Evolutionary conservation across 2,888 invertebrate species (phyloP).

Genomic region (Heteromyza rotundicornis): DNA sequence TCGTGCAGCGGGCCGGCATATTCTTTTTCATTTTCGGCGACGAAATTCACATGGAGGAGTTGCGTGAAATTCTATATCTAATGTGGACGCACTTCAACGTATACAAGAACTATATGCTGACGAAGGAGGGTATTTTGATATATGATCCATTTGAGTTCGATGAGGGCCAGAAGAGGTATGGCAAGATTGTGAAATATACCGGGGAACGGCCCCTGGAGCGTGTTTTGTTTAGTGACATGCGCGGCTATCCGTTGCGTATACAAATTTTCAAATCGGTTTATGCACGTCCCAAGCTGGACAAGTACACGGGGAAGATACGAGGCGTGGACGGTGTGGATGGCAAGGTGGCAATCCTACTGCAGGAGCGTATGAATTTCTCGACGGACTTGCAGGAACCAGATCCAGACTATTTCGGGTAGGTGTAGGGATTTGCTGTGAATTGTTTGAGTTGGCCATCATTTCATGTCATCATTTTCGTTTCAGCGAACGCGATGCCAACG

Average conservation of each 20-base stretch:
- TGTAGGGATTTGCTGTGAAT: no score
- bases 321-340: conserved; percentile 54
- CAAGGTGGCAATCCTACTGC: conserved; percentile 46
- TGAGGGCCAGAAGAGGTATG: conserved; percentile 29
- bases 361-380: conserved; percentile 52
- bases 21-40: conserved; percentile 46
- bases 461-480: not conserved
- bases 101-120: conserved; percentile 44
- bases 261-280: conserved; percentile 60
- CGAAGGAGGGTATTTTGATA: conserved; percentile 38
- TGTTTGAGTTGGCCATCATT: no score
- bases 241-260: conserved; percentile 57
- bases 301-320: conserved; percentile 34
- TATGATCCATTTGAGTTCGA: conserved; percentile 49
- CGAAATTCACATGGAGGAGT: conserved; percentile 7
- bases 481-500: conserved; percentile 49
- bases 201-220: conserved; percentile 34
- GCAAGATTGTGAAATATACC: conserved; percentile 40
- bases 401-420: conserved; percentile 56
- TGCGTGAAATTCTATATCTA: conserved; percentile 38
- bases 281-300: conserved; percentile 43
- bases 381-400: conserved; percentile 51
- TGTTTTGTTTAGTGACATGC: conserved; percentile 51
- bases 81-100: conserved; percentile 43
- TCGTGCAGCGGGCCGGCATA: conserved; percentile 36